A percentile compares a stretch with the other conserved stretches of the same genome.
Conservation (phyloP, 2,888 invertebrate species). For the Dynastes hyllus region DNA sequence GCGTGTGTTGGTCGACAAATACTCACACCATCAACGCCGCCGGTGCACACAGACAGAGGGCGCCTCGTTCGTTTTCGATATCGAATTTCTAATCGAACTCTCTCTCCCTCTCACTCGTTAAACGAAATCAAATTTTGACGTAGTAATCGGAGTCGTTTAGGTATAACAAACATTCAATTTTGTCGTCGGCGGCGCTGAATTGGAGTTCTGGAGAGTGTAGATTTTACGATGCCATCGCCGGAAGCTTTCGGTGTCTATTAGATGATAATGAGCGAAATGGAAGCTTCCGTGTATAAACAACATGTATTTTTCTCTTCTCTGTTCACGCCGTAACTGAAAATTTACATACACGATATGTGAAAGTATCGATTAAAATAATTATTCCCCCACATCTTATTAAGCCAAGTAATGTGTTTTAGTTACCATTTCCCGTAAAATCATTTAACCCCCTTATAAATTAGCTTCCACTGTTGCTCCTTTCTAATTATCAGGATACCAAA, state of each 20-base stretch:
- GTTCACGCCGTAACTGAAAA: too few relatives aligned
- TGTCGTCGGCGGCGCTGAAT: conserved; percentile 5
- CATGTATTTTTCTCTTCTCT: too few relatives aligned
- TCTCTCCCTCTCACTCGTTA: conserved; percentile 22
- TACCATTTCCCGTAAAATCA: too few relatives aligned
- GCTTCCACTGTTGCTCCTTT: too few relatives aligned
- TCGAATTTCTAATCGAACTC: conserved; percentile 42
- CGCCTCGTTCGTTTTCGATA: conserved; percentile 7
- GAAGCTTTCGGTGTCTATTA: not conserved
- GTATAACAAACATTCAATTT: conserved; percentile 39
- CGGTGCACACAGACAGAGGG: not conserved
- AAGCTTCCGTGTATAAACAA: too few relatives aligned
- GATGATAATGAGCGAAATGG: not conserved
- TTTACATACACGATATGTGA: too few relatives aligned
- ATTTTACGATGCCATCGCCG: conserved; percentile 10
- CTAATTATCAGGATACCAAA: too few relatives aligned
- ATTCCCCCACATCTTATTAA: too few relatives aligned
- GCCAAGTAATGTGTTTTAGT: too few relatives aligned
- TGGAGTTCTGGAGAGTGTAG: conserved; percentile 13
- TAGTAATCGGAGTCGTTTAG: conserved; percentile 31
- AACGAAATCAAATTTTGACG: conserved; percentile 39
- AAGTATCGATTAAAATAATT: too few relatives aligned
- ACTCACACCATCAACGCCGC: not conserved
- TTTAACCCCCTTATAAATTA: too few relatives aligned
- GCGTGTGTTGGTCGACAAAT: too few relatives aligned